Base-by-base conservation (phyloP, 2,797 vertebrate genomes). In the Liparis tanakae region DNA sequence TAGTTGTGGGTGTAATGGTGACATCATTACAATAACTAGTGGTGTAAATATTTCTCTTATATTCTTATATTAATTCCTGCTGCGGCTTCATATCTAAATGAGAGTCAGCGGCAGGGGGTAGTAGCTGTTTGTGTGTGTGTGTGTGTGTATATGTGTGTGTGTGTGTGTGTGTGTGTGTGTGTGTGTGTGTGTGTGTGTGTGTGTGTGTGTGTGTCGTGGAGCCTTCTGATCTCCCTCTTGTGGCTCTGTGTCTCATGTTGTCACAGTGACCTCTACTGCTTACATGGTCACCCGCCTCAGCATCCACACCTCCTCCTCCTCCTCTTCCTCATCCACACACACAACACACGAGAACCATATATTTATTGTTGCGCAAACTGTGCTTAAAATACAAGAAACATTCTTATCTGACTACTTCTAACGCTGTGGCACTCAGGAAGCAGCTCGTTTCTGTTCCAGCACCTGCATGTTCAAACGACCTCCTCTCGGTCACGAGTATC, bases 211-310 rank as follows among this genome's bases (percentile, higher is more conserved):
- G 41, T 44, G 41, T 54, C 17, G 30, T 17, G 63, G 51, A 64
- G 15, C 46, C 22, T 1, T 76, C 51, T 62, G 68, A 67, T 81
- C 77, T 79, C 65, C 59, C 51, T 43, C 62, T 48, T 61, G 67
- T 70, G 76, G 75, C 53, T 78, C 58, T 65, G 48, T 68, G 74
- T 80, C 80, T 90, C 76, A 68, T 87, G 88, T 85, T 88, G 84
- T 90, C 85, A 93, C 87, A 91, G 87, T 91, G 89, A 92, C 90
- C 85, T 93, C 91, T 92, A 46, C 86, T 86, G 89, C 91, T 86
- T 69, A 74, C 57, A 56, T 63, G 57, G 72, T 48, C 82, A 71
- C 56, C 65, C 30, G 48, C 53, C 61, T 58, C 70, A 53, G 39
- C 65, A 36, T 77, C 37, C 36, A 44, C 25, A 61, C 61, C 30